Percentiles rank a stretch among this genome's conserved stretches.
Evolutionary conservation across 2,113 vertebrate genomes (phyloP).

Genomic region (Rhinogobius similis): DNA sequence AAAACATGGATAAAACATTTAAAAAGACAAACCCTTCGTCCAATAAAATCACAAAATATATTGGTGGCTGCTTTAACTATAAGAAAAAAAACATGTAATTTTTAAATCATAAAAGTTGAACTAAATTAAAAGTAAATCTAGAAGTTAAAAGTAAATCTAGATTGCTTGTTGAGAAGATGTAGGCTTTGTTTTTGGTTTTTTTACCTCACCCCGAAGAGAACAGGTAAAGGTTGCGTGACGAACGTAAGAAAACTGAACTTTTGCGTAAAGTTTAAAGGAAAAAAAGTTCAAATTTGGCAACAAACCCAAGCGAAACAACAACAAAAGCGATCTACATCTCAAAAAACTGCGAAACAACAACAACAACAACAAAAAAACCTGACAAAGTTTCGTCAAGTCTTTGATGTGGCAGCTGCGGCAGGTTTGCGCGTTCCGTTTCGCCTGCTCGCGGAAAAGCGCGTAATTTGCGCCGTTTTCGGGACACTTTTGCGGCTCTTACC

Average conservation of each 20-base stretch:
- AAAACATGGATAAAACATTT: no score
- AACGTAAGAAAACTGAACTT: background rate
- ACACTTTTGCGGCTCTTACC: slow-evolving; percentile 36
- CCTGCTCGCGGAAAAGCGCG: background rate
- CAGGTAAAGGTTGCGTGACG: slow-evolving; percentile 3
- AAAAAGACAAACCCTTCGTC: no score
- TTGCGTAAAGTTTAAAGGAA: slow-evolving; percentile 11
- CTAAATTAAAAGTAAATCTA: background rate
- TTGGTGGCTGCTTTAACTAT: no score
- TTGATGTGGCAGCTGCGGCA: background rate
- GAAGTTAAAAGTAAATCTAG: background rate
- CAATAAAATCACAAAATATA: no score
- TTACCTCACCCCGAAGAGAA: background rate
- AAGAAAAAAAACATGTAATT: no score
- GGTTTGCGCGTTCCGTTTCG: background rate
- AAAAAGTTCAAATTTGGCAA: background rate
- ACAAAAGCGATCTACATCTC: slow-evolving; percentile 18
- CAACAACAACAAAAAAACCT: background rate
- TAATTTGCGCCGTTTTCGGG: background rate
- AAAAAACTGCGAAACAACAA: background rate
- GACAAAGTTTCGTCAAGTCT: background rate
- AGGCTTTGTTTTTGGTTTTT: background rate
- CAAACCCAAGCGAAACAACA: slow-evolving; percentile 15
- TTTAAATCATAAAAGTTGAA: no score
- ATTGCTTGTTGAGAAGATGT: background rate